phyloP scores from a whole-genome alignment of 2,113 vertebrate genomes.

The Scalopus aquaticus region DNA sequence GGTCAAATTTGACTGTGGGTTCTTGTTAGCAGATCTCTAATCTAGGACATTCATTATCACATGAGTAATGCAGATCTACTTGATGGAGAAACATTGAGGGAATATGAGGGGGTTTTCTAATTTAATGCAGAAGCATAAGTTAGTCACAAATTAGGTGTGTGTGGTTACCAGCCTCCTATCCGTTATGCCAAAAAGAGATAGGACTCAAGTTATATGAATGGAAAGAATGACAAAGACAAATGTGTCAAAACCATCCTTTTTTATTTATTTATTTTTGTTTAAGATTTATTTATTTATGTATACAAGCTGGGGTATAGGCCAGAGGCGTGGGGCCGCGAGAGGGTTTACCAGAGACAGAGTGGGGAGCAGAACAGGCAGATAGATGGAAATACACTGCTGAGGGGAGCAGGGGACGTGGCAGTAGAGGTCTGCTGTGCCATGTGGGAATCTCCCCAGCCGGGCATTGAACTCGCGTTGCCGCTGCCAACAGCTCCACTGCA shows the following conservation, averaged over 20 bases:
- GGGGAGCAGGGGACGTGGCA: too few relatives aligned
- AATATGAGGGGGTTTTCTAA: not conserved
- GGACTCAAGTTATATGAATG: not conserved
- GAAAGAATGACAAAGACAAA: not conserved
- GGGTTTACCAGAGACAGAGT: too few relatives aligned
- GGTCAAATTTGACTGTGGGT: not conserved
- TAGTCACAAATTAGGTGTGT: not conserved
- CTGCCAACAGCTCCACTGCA: too few relatives aligned
- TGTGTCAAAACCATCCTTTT: not conserved
- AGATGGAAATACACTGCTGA: too few relatives aligned
- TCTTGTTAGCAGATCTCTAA: not conserved
- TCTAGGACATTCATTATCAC: not conserved
- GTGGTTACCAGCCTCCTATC: not conserved
- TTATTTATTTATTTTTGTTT: too few relatives aligned
- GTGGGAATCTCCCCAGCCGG: too few relatives aligned
- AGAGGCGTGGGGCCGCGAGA: too few relatives aligned
- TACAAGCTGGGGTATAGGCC: too few relatives aligned
- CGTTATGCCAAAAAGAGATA: not conserved
- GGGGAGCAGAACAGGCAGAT: too few relatives aligned
- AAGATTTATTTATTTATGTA: too few relatives aligned
- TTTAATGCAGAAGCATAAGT: not conserved
- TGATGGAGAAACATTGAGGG: not conserved
- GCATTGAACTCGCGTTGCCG: too few relatives aligned
- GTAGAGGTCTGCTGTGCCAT: too few relatives aligned
- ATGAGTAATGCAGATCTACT: not conserved